A percentile compares a stretch with the other conserved stretches of the same genome.
Conservation (phyloP, 37 sponge, comb jelly and placozoan species). For the Aphrocallistes beatrix region DNA sequence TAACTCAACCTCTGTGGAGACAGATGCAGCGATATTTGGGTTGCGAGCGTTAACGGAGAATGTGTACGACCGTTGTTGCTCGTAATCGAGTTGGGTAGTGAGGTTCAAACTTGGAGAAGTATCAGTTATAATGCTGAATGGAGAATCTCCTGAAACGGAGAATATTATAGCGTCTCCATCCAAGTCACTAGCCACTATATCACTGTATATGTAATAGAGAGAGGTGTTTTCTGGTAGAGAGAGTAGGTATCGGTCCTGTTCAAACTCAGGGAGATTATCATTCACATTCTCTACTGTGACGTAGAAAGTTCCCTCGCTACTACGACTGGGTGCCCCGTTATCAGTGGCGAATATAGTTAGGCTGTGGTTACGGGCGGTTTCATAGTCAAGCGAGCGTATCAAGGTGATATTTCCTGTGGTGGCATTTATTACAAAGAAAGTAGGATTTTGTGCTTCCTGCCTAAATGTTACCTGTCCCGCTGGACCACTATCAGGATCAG, state of each 20-base stretch:
- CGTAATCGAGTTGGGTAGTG: not conserved
- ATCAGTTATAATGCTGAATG: not conserved
- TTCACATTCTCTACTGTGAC: slow-evolving; percentile 2
- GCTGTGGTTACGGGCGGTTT: not conserved
- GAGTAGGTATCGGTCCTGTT: not conserved
- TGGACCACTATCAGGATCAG: not conserved
- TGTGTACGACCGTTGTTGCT: not conserved
- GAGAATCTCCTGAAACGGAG: not conserved
- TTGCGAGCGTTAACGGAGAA: not conserved
- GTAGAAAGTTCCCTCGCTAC: not conserved
- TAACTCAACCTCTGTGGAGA: not conserved
- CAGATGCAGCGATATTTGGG: not conserved
- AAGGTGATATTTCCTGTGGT: not conserved
- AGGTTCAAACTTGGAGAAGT: not conserved
- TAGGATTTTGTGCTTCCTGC: not conserved
- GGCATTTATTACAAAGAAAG: not conserved
- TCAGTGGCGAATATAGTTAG: not conserved
- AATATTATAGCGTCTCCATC: slow-evolving; percentile 3
- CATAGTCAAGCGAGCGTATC: not conserved
- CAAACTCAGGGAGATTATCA: slow-evolving; percentile 19
- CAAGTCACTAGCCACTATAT: not conserved
- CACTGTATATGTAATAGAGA: not conserved
- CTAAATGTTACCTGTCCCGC: not conserved
- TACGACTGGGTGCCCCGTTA: not conserved
- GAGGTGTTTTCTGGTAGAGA: slow-evolving; percentile 6